These are phyloP conservation scores for Brachyistius frenatus DNA, from an alignment of 2,113 vertebrate genomes.

Conservation along the genomic window DNA sequence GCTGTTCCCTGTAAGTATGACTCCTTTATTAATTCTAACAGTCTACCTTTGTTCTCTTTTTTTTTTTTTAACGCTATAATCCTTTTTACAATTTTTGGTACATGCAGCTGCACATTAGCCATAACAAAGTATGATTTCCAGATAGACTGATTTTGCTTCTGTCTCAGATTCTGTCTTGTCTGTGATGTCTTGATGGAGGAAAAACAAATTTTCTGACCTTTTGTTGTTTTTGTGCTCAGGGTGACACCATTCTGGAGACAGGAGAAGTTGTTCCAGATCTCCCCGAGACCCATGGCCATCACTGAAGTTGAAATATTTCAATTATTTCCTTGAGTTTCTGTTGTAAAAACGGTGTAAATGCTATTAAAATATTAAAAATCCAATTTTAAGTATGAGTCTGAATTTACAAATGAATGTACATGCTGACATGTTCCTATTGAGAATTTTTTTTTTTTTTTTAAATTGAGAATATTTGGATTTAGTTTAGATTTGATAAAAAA, in stretches of 20 bases:
- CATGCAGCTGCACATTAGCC: neutral
- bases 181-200: no score
- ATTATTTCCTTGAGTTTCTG: slow-evolving; percentile 31
- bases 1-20: slow-evolving; percentile 90
- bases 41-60: neutral
- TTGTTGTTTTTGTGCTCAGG: slow-evolving; percentile 79
- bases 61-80: neutral
- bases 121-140: neutral
- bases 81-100: neutral
- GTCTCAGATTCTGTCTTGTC: no score
- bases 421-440: no score
- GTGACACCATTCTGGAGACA: slow-evolving; percentile 90
- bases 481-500: no score
- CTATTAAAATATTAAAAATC: slow-evolving; percentile 70
- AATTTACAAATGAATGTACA: neutral
- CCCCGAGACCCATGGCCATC: slow-evolving; percentile 83
- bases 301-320: slow-evolving; percentile 80
- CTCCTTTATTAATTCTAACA: neutral
- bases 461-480: no score
- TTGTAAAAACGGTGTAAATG: slow-evolving; percentile 80
- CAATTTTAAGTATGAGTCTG: neutral
- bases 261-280: slow-evolving; percentile 89
- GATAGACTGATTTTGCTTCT: no score
- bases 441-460: no score
- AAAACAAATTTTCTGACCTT: neutral